phyloP scores from a whole-genome alignment of 2,797 vertebrate genomes.

The Myotis daubentonii region DNA sequence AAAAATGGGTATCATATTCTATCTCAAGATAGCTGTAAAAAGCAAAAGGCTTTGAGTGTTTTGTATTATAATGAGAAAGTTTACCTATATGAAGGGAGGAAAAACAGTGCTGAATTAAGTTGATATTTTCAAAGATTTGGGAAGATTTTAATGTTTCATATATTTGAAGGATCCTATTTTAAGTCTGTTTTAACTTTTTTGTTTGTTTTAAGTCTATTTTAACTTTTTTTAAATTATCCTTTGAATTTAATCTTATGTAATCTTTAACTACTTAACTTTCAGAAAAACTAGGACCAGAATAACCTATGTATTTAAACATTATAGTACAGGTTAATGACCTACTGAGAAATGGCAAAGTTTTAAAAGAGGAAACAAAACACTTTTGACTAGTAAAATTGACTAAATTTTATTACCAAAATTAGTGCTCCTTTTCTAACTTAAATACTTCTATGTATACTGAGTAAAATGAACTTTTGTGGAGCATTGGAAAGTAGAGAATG shows the following conservation, averaged over 20 bases:
- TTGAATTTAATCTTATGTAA: neutral
- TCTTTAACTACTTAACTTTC: conserved; percentile 1
- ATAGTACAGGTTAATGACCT: neutral
- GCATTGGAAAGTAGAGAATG: neutral
- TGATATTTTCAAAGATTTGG: neutral
- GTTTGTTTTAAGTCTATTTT: neutral
- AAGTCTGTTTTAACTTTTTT: conserved; percentile 6
- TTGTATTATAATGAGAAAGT: conserved; percentile 8
- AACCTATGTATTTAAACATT: neutral
- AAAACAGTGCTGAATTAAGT: neutral
- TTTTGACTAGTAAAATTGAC: neutral
- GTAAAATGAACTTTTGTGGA: conserved; percentile 44
- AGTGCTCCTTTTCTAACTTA: neutral
- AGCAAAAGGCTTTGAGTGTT: neutral
- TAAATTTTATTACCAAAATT: neutral
- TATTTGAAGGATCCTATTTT: conserved; percentile 3
- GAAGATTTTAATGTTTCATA: neutral
- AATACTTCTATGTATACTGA: neutral
- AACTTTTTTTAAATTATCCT: neutral
- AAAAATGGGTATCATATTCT: neutral
- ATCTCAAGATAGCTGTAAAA: neutral
- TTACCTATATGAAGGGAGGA: neutral
- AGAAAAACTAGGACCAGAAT: neutral
- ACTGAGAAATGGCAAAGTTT: neutral
- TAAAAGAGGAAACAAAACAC: neutral